These are phyloP conservation scores for Syngnathus scovelli DNA, from an alignment of 2,113 vertebrate genomes.

Conservation along the genomic window DNA sequence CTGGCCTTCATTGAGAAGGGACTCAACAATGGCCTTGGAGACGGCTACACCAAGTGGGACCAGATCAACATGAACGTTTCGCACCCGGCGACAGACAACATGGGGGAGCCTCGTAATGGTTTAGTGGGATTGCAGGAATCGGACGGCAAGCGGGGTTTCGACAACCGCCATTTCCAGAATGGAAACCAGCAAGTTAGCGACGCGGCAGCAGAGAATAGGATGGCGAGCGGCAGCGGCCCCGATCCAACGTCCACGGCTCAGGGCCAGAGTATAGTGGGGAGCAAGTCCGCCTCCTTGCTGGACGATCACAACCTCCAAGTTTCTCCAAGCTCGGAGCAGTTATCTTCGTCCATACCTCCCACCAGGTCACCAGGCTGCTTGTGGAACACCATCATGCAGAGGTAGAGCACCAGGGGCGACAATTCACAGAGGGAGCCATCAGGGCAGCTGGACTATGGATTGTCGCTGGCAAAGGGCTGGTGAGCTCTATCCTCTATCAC, in stretches of 20 bases:
- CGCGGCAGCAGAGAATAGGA: constrained; percentile 34
- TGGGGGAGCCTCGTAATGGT: constrained; percentile 46
- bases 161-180: constrained; percentile 80
- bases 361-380: constrained; percentile 64
- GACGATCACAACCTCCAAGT: constrained; percentile 85
- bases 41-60: constrained; percentile 79
- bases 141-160: constrained; percentile 43
- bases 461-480: too few relatives aligned
- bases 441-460: too few relatives aligned
- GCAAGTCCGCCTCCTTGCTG: constrained; percentile 87
- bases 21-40: constrained; percentile 69
- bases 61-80: constrained; percentile 91
- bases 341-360: constrained; percentile 70
- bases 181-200: constrained; percentile 73
- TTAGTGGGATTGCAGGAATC: constrained; percentile 57
- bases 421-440: too few relatives aligned
- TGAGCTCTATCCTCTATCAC: too few relatives aligned
- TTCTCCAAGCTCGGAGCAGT: constrained; percentile 81
- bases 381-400: too few relatives aligned
- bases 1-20: constrained; percentile 78
- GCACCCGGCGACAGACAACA: constrained; percentile 76
- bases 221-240: constrained; percentile 36
- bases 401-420: too few relatives aligned
- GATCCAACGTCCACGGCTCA: constrained; percentile 58
- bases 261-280: constrained; percentile 90